phyloP scores from a whole-genome alignment of 2,797 vertebrate species.

The Aeoliscus strigatus region DNA sequence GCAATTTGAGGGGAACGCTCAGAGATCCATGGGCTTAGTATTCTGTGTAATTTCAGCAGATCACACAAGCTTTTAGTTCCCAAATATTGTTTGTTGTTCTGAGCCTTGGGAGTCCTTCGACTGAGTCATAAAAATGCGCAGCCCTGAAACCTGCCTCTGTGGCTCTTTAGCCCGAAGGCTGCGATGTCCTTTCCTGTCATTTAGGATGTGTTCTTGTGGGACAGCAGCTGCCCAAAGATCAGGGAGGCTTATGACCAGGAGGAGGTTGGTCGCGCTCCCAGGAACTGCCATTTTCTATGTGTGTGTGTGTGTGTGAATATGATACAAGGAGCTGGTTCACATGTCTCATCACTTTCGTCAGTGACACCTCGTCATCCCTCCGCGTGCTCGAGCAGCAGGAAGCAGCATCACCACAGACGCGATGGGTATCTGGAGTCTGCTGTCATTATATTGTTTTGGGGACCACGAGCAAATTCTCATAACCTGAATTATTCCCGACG shows the following conservation, averaged over 20 bases:
- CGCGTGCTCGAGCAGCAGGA: too few relatives aligned
- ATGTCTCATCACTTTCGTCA: too few relatives aligned
- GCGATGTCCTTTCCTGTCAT: constrained; percentile 24
- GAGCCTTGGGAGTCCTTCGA: constrained; percentile 6
- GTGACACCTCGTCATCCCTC: too few relatives aligned
- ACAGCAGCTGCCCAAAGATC: constrained; percentile 18
- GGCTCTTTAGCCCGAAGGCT: constrained; percentile 17
- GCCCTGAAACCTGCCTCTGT: constrained; percentile 11
- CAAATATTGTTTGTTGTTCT: constrained; percentile 5
- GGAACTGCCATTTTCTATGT: constrained; percentile 8
- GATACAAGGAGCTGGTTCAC: background rate
- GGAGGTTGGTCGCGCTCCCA: constrained; percentile 14
- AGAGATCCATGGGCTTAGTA: background rate
- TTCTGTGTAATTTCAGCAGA: background rate
- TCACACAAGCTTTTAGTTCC: constrained; percentile 6
- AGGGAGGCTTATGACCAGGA: constrained; percentile 14
- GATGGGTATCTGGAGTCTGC: too few relatives aligned
- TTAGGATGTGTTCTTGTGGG: constrained; percentile 26
- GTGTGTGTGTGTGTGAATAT: background rate
- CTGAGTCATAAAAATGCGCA: constrained; percentile 15
- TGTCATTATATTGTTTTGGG: too few relatives aligned
- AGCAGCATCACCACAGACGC: too few relatives aligned
- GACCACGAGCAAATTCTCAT: too few relatives aligned
- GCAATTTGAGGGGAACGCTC: too few relatives aligned
- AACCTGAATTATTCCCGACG: too few relatives aligned